Conservation (phyloP, 2,797 vertebrate genomes). For the Orientallactaga sibirica region DNA sequence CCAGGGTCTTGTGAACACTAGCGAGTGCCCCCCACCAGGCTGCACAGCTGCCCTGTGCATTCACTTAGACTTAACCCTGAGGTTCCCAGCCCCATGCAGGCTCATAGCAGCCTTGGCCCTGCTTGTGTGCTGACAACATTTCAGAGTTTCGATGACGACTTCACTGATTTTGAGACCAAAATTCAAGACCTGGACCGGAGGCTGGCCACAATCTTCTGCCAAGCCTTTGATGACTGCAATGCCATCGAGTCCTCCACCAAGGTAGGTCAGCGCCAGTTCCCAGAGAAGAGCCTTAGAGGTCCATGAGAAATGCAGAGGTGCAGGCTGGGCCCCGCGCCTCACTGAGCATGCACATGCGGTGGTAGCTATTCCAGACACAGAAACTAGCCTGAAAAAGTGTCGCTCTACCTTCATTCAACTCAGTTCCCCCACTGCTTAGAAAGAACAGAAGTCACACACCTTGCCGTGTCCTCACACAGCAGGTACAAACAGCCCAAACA, state of each 20-base stretch:
- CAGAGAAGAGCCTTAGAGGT: neutral
- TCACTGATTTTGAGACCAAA: conserved; percentile 87
- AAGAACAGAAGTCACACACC: neutral
- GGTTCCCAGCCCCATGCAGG: accelerated
- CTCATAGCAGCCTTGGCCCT: accelerated
- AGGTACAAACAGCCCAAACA: neutral
- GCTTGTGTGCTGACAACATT: accelerated
- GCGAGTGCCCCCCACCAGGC: neutral
- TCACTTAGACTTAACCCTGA: neutral
- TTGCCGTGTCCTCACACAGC: neutral
- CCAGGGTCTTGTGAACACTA: neutral
- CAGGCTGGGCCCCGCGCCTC: neutral
- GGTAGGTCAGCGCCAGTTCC: conserved; percentile 78
- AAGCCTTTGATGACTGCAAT: conserved; percentile 86
- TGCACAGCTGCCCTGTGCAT: neutral
- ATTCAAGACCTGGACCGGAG: conserved; percentile 87
- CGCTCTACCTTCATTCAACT: neutral
- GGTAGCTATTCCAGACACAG: accelerated
- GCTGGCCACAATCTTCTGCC: conserved; percentile 88
- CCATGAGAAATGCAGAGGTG: accelerated
- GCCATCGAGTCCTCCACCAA: conserved; percentile 85
- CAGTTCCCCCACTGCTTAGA: neutral
- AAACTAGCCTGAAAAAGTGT: too few relatives aligned
- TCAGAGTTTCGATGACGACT: conserved; percentile 87
- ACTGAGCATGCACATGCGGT: too few relatives aligned